Conservation (phyloP, 1,140 invertebrate genomes). For the Musca vetustissima region DNA sequence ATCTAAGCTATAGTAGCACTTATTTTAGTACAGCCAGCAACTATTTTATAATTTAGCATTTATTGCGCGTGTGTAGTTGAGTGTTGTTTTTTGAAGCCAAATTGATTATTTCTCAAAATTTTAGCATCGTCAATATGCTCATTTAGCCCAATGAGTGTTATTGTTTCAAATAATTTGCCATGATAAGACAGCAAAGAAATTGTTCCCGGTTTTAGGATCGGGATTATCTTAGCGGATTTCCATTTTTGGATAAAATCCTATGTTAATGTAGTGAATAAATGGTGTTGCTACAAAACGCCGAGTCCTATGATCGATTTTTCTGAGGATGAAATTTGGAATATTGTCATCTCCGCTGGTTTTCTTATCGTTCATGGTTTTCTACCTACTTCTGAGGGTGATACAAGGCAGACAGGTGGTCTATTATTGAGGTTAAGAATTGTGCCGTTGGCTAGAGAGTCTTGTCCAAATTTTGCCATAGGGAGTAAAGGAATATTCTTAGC, state of each 20-base stretch:
- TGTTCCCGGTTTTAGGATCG: background rate
- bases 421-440: too few species aligned
- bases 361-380: background rate
- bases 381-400: too few species aligned
- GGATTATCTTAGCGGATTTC: background rate
- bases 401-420: too few species aligned
- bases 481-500: too few species aligned
- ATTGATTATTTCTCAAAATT: too few species aligned
- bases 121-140: background rate
- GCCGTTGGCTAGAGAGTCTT: too few species aligned
- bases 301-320: too few species aligned
- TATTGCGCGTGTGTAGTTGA: background rate
- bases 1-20: slow-evolving; percentile 4
- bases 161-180: background rate
- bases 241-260: too few species aligned
- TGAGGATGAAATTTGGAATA: background rate
- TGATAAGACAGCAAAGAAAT: background rate
- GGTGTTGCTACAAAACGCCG: too few species aligned
- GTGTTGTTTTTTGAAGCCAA: background rate
- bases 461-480: too few species aligned
- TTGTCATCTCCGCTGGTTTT: background rate
- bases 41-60: background rate
- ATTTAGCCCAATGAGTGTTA: background rate
- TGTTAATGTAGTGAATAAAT: too few species aligned
- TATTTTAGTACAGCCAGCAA: too few species aligned